Evolutionary conservation across 2,888 invertebrate species (phyloP).

Genomic region (Junonia oenone): DNA sequence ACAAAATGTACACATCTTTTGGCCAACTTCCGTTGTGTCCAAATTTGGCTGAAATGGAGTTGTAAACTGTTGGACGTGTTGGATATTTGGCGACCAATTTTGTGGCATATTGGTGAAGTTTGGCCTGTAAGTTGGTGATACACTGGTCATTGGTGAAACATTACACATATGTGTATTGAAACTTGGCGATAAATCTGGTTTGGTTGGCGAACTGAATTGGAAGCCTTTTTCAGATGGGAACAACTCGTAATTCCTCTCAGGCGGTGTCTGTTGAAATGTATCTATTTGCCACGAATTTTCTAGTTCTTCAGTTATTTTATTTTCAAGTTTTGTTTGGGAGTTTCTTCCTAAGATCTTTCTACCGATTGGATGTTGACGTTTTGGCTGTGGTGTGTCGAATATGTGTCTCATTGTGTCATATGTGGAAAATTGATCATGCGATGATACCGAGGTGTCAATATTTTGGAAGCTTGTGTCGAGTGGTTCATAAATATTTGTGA

Average conservation of each 20-base stretch:
- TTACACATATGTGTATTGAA: not conserved
- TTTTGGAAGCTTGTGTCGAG: not conserved
- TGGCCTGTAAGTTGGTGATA: not conserved
- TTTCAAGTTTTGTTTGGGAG: not conserved
- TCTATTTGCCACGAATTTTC: slow-evolving; percentile 27
- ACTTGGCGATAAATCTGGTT: slow-evolving; percentile 13
- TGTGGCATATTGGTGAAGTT: not conserved
- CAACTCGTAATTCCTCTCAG: slow-evolving; percentile 47
- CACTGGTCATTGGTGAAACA: not conserved
- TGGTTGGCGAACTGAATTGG: slow-evolving; percentile 40
- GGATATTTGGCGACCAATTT: not conserved
- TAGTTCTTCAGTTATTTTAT: not conserved
- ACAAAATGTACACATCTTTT: slow-evolving; percentile 61
- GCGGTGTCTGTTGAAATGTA: slow-evolving; percentile 33
- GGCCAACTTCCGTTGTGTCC: no score
- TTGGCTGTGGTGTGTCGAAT: not conserved
- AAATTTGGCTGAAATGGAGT: slow-evolving; percentile 10
- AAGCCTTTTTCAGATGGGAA: slow-evolving; percentile 48
- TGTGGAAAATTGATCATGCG: not conserved
- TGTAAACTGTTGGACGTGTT: no score
- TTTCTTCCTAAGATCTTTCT: slow-evolving; percentile 45
- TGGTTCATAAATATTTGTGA: slow-evolving; percentile 2
- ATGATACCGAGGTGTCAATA: not conserved
- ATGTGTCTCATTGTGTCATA: not conserved
- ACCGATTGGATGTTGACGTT: slow-evolving; percentile 50